A percentile compares a stretch with the other conserved stretches of the same genome.
Conservation (phyloP, 2,888 invertebrate genomes). For the Cabera pusaria region DNA sequence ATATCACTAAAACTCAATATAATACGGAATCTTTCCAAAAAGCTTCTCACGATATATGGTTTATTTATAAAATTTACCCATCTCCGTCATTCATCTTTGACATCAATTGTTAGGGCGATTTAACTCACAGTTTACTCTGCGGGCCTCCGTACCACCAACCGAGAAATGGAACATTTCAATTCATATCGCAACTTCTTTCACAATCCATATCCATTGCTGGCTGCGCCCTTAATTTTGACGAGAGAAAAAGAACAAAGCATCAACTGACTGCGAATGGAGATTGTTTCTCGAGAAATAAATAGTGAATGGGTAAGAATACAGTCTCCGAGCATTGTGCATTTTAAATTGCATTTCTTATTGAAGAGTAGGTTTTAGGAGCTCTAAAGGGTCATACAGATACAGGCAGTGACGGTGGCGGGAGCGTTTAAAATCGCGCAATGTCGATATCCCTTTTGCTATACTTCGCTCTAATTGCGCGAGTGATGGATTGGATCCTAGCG, state of each 20-base stretch:
- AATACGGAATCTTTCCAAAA: no score
- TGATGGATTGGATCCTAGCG: no score
- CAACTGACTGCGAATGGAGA: no score
- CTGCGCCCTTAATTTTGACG: no score
- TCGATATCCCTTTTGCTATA: no score
- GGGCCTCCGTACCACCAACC: slow-evolving; percentile 29
- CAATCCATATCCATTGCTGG: slow-evolving; percentile 25
- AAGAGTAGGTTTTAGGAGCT: slow-evolving; percentile 34
- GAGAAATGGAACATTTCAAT: slow-evolving; percentile 31
- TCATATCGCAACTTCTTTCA: slow-evolving; percentile 21
- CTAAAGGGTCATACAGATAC: no score
- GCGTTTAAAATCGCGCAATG: no score
- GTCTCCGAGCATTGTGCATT: slow-evolving; percentile 36
- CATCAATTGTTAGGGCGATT: slow-evolving; percentile 34
- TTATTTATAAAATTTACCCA: neutral
- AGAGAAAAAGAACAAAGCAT: no score
- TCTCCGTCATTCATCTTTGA: slow-evolving; percentile 33
- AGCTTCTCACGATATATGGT: no score
- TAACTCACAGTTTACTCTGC: slow-evolving; percentile 37
- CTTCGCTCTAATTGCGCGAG: no score
- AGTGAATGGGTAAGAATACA: slow-evolving; percentile 11
- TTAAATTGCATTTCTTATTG: slow-evolving; percentile 39
- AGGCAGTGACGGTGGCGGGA: no score
- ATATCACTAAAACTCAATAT: no score
- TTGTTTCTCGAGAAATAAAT: slow-evolving; percentile 14